Base-by-base conservation (phyloP, 1,140 invertebrate genomes). In the Zaprionus africanus region DNA sequence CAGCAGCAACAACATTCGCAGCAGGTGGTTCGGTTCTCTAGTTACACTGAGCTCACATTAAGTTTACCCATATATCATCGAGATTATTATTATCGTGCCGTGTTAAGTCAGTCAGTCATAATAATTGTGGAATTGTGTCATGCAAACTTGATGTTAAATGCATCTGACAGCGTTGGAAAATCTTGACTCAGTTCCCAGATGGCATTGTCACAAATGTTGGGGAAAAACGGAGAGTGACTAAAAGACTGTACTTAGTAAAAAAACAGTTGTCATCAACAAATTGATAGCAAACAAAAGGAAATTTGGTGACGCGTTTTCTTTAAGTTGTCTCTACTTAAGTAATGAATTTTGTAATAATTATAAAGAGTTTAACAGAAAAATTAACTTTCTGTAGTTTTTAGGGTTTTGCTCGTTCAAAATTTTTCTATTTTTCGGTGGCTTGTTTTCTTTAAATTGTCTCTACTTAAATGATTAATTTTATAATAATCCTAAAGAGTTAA, bases 1-100 rank as follows among this genome's bases (percentile, higher is more conserved):
- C 38, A 41, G 6, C 46, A 22, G 19, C 9, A 46, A 6, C 36
- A 43, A 2, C 22, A n/a, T n/a, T n/a, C 28, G 26, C 38, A 28
- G 24, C 81, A 76, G 41, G 31, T 76, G 65, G 41, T 7, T 38
- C 15, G 6, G 34, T 64, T 71, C 53, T 31, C 57, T n/a, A 36
- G 34, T 24, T 38, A 49, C 12, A 22, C 54, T 36, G 53, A 41
- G 34, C 49, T 22, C 12, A 24, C 1, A 3, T 46, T 4, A 17
- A 34, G 31, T 17, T 17, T 46, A n/a, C n/a, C 9, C 26, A 51
- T 51, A 51, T 51, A 51, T 51, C 46, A 51, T 24, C 12, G 19
- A 19, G 46, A 51, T 51, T 24, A 51, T 51, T 5, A 22, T 51
- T 53, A 76, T 61, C 53, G 56, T n/a, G 17, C 38, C 22, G 19